phyloP scores from a whole-genome alignment of 2,888 invertebrate genomes.

The Sympetrum striolatum region DNA sequence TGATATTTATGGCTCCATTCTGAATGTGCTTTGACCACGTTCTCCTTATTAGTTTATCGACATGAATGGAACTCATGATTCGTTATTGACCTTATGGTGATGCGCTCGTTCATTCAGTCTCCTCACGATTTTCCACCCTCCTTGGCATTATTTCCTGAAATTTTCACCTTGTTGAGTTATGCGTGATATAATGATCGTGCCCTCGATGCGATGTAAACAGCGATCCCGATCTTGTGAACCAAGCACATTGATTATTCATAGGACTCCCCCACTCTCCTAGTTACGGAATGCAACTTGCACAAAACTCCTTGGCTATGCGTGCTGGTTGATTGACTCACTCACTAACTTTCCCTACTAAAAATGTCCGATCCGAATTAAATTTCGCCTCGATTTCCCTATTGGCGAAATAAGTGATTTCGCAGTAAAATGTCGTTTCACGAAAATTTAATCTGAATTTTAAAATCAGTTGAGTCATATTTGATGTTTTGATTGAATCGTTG shows the following conservation, averaged over 20 bases:
- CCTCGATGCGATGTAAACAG: neutral
- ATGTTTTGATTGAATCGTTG: too few species aligned
- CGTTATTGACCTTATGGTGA: neutral
- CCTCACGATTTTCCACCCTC: neutral
- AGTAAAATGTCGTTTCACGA: neutral
- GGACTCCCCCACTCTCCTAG: neutral
- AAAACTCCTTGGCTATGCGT: neutral
- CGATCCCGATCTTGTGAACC: neutral
- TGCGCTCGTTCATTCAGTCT: neutral
- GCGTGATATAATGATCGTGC: neutral
- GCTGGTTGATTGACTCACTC: neutral
- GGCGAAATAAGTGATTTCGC: neutral
- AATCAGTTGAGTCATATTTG: too few species aligned
- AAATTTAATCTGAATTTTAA: neutral
- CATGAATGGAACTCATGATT: neutral
- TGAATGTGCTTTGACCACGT: neutral
- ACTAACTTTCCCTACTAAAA: neutral
- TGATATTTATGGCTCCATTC: neutral
- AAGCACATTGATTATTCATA: conserved; percentile 25
- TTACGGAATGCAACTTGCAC: conserved; percentile 7
- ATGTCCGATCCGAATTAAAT: neutral
- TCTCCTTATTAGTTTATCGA: too few species aligned
- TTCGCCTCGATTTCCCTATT: neutral
- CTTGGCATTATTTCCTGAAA: conserved; percentile 13
- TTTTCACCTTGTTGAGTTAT: neutral